phyloP scores from a whole-genome alignment of 2,888 invertebrate genomes.

The Aspidiotus destructor region DNA sequence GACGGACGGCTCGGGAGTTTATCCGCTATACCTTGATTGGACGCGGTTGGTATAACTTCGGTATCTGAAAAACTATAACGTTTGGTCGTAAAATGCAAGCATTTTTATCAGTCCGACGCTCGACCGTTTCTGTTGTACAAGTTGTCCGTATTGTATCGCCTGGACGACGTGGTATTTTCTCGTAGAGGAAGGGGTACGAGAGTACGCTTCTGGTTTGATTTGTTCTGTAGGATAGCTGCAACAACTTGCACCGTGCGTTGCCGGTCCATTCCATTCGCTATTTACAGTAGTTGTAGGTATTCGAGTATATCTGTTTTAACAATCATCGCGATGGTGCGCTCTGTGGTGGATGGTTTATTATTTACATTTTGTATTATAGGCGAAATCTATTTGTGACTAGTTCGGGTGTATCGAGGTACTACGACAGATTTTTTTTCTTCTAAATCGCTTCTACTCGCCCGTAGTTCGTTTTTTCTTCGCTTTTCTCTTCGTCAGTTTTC shows the following conservation, averaged over 20 bases:
- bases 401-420: too few species aligned
- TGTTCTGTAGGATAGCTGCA: constrained; percentile 18
- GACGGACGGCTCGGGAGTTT: too few species aligned
- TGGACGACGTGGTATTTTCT: constrained; percentile 17
- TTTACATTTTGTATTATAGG: too few species aligned
- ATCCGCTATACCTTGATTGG: too few species aligned
- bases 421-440: too few species aligned
- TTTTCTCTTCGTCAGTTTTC: too few species aligned
- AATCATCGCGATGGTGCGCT: constrained; percentile 14
- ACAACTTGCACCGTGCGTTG: constrained; percentile 20
- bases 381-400: too few species aligned
- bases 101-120: not conserved
- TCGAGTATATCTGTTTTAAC: not conserved
- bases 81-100: not conserved
- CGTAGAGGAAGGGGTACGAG: constrained; percentile 13
- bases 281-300: constrained; percentile 6
- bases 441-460: too few species aligned
- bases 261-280: constrained; percentile 21
- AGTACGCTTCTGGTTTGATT: constrained; percentile 23
- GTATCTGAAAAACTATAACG: not conserved
- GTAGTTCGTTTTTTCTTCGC: too few species aligned
- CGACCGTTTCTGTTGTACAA: not conserved
- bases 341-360: constrained; percentile 1
- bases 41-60: not conserved
- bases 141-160: constrained; percentile 13